Base-by-base conservation (phyloP, 2,113 vertebrate species). In the Boleophthalmus pectinirostris region DNA sequence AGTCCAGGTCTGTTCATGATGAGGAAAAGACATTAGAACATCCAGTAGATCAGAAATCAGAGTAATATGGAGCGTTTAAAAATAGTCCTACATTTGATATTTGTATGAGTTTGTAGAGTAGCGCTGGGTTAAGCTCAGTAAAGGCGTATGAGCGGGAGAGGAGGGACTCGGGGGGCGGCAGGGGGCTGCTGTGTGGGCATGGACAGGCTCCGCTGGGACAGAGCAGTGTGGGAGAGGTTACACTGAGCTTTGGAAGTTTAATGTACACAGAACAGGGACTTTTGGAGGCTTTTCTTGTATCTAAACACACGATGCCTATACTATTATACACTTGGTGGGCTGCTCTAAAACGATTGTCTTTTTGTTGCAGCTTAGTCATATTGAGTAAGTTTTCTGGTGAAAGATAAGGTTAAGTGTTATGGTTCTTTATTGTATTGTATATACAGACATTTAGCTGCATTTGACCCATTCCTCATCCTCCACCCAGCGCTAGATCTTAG, bases 41-140 rank as follows among this genome's bases (percentile, higher is more conserved):
- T 11, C n/a, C n/a, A 4, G 4, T 29, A 43, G 1, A 43, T 43
- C 38, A 43, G 38, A 43, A 11, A 43, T 10, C 9, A 10, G 38
- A 6, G 38, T 9, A 11, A 43, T 43, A 43, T 43, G 38, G 83
- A 83, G 69, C 66, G 77, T 60, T 79, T 73, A 83, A 82, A 45
- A 88, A 84, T 76, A 85, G 85, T 70, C 64, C 60, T 87, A 76
- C 87, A 85, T 79, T 88, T 83, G 63, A 82, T 60, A 76, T 82
- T 85, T 73, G 85, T 82, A 81, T 70, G 38, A 61, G 77, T 51
- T 81, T 73, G 82, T n/a, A 58, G 35, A 58, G 72, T 60, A 57
- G 70, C 29, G 33, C 47, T 29, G 65, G 46, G 70, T 80, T 61
- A 66, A 64, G 68, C 61, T 81, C 79, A 79, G 74, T 76, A 72